Evolutionary conservation across 2,113 vertebrate genomes (phyloP), one percentile per base, ranked within the genome.

Genomic region (Oncorhynchus masou): DNA sequence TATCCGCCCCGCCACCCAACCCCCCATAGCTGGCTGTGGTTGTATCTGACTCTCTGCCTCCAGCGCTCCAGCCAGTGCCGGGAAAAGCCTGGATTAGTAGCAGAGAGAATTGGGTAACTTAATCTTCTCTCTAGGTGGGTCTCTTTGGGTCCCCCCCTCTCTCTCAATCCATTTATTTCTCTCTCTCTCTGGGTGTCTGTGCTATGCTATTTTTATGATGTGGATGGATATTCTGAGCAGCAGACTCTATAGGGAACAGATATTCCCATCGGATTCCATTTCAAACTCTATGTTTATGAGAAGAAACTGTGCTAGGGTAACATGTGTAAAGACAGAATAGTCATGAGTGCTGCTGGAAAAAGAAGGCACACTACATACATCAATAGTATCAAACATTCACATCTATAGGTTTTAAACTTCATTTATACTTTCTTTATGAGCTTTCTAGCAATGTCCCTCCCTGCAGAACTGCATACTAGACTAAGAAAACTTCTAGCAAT

Each of bases 81-180:
- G 79, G 83, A 84, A 90, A 92, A 90, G 88, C 89, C 89, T 79
- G 91, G 91, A 91, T 92, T 92, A 92, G 87, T 91, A 87, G 86
- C 81, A 84, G 80, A 88, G 89, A 88, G 86, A 84, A 51, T 76
- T 71, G 81, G 73, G 91, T 90, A 91, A 92, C 88, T 73, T 31
- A 86, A 92, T 90, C 15, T 19, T 16, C 39, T 45, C 39, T 45
- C 39, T 90, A 24, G 9, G n/a, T 8, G 16, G 16, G 31, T 70
- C 68, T 49, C 11, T 70, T 19, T 48, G 3, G 34, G 31, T 49
- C 16, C 39, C 39, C 11, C 19, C 5, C 15, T 0, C 68, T 11
- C 7, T 69, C 29, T 64, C 20, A 22, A 45, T 45, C 31, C 19
- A 16, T 69, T 67, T 48, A 12, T 45, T 45, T 74, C 60, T 74